Evolutionary conservation across 2,888 invertebrate genomes (phyloP).

Genomic region (Agrochola lota): DNA sequence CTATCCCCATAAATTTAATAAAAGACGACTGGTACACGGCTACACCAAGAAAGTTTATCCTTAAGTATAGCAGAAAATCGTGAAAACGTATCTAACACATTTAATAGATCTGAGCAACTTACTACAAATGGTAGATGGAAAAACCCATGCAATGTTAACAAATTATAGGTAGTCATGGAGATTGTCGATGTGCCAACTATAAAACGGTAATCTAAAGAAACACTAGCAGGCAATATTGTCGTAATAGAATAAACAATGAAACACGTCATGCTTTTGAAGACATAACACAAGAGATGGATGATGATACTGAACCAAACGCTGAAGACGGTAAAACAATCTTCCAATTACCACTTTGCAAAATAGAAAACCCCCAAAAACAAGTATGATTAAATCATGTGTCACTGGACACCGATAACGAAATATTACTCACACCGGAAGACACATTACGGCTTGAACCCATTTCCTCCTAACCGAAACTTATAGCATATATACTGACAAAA

Average conservation of each 20-base stretch:
- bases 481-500: slow-evolving; percentile 34
- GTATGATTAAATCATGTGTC: slow-evolving; percentile 17
- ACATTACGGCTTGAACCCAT: slow-evolving; percentile 50
- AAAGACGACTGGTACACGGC: not conserved
- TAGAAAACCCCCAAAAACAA: slow-evolving; percentile 26
- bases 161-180: slow-evolving; percentile 43
- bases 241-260: slow-evolving; percentile 25
- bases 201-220: slow-evolving; percentile 27
- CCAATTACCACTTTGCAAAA: not conserved
- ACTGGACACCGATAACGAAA: slow-evolving; percentile 39
- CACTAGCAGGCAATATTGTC: not conserved
- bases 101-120: not conserved
- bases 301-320: not conserved
- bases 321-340: not conserved
- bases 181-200: slow-evolving; percentile 32
- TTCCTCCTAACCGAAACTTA: slow-evolving; percentile 44
- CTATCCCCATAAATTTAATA: not conserved
- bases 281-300: not conserved
- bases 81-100: not conserved
- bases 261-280: slow-evolving; percentile 19
- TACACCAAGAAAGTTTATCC: not conserved
- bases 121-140: slow-evolving; percentile 38
- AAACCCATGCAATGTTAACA: slow-evolving; percentile 37
- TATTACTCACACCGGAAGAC: slow-evolving; percentile 59
- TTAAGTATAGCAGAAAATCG: not conserved